Evolutionary conservation across 2,888 invertebrate genomes (phyloP), one percentile per base, ranked within the genome.

Genomic region (Leptopilina syphax): DNA sequence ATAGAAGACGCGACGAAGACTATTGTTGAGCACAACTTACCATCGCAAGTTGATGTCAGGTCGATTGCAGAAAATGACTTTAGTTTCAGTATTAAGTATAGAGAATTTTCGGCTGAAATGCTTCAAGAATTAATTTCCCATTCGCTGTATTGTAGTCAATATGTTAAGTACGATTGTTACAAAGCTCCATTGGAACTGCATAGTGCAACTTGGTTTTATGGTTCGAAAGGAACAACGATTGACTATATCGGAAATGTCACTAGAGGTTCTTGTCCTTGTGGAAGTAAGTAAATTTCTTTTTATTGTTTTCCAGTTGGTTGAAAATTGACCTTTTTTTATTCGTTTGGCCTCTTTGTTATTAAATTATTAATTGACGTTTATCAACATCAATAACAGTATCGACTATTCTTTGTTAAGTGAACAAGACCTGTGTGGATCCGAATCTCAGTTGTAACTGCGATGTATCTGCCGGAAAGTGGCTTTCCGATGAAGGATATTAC

Each of bases 391-490:
- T 34, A 34, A 34, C 34, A 3, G 4, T 34, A 3, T 34, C 3
- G 44, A 44, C 6, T 8, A 44, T 44, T 44, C 44, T 65, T 41
- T 65, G 70, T 68, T 85, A 95, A 88, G 95, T 96, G 84, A 96
- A 96, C 88, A 95, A 95, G 86, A 96, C 96, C 78, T 98, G 98
- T 92, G 95, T 96, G 76, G 96, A 96, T 90, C 95, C 96, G 60
- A 95, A 95, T 73, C 95, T 96, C 88, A 96, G 96, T 86, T 98
- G 98, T 93, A 98, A 98, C 92, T 98, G 98, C 90, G 98, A 98
- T 92, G 95, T 96, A 18, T 95, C 95, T 77, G 96, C 96, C 89
- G 96, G 95, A 85, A 96, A 97, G 92, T 98, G 97, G 97, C 94
- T 96, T 84, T 95, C 96, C 1, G 98, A 98, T 89, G 97, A 97